These are phyloP conservation scores for Seriola aureovittata DNA, from an alignment of 2,113 vertebrate genomes.

Conservation along the genomic window DNA sequence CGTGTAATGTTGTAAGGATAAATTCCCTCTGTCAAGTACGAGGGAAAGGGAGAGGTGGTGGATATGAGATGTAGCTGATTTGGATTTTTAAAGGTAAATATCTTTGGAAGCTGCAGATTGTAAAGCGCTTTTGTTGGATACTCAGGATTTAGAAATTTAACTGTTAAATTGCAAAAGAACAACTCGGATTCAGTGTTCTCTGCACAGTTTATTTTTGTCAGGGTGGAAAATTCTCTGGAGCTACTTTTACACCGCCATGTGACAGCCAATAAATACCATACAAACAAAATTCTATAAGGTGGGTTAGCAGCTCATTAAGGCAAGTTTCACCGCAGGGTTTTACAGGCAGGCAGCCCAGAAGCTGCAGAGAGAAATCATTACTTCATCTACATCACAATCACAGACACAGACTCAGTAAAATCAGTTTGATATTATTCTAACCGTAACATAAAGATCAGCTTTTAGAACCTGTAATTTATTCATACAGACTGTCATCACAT, in stretches of 20 bases:
- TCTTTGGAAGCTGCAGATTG: slow-evolving; percentile 22
- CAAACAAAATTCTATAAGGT: slow-evolving; percentile 16
- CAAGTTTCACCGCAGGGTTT: slow-evolving; percentile 29
- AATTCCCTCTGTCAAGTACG: slow-evolving; percentile 14
- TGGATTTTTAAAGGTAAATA: background rate
- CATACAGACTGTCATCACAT: slow-evolving; percentile 51
- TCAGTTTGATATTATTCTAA: slow-evolving; percentile 26
- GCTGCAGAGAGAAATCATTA: slow-evolving; percentile 26
- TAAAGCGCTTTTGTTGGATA: background rate
- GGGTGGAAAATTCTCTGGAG: slow-evolving; percentile 9
- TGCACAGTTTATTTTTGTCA: slow-evolving; percentile 2
- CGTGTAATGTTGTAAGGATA: slow-evolving; percentile 34
- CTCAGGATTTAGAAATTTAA: slow-evolving; percentile 3
- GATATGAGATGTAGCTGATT: slow-evolving; percentile 10
- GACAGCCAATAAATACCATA: slow-evolving; percentile 28
- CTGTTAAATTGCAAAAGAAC: slow-evolving; percentile 11
- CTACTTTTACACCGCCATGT: background rate
- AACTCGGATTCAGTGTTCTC: background rate
- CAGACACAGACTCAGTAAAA: slow-evolving; percentile 31
- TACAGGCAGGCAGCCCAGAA: slow-evolving; percentile 2
- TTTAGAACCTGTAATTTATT: slow-evolving; percentile 48
- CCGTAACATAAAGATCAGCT: slow-evolving; percentile 46
- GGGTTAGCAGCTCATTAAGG: slow-evolving; percentile 15
- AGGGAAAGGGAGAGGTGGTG: slow-evolving; percentile 7
- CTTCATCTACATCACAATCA: slow-evolving; percentile 40